Percentiles rank a stretch among this genome's conserved stretches.
Evolutionary conservation across 2,113 vertebrate genomes (phyloP).

Genomic region (Saiga tatarica): DNA sequence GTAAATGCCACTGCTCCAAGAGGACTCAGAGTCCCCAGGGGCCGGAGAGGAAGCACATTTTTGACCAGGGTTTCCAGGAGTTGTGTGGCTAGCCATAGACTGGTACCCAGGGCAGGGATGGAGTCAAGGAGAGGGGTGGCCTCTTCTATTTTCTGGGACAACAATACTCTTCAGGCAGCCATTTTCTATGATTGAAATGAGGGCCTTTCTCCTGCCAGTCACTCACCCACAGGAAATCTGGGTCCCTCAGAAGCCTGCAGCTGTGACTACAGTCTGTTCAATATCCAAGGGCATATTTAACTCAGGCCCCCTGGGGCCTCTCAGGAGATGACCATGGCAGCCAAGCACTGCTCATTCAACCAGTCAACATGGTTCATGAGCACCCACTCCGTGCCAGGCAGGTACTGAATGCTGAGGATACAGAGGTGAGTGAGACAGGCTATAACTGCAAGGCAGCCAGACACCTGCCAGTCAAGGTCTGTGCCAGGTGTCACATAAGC

Average conservation of each 20-base stretch:
- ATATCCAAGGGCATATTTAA: background rate
- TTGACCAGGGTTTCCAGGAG: slow-evolving; percentile 66
- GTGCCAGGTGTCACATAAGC: background rate
- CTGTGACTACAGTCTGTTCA: slow-evolving; percentile 44
- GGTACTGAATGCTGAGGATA: background rate
- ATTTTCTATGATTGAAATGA: slow-evolving; percentile 52
- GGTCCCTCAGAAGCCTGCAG: slow-evolving; percentile 5
- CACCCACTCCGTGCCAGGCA: background rate
- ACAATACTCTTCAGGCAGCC: slow-evolving; percentile 50
- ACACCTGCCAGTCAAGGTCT: background rate
- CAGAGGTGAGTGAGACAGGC: background rate
- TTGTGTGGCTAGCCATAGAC: slow-evolving; percentile 20
- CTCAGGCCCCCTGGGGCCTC: background rate
- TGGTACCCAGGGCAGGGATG: slow-evolving; percentile 52
- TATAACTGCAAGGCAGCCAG: background rate
- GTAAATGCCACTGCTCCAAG: background rate
- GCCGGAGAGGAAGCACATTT: slow-evolving; percentile 61
- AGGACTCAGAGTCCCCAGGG: background rate
- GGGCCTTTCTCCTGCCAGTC: background rate
- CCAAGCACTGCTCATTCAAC: background rate
- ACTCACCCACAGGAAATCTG: slow-evolving; percentile 62
- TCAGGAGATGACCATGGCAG: background rate
- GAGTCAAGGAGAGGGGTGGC: slow-evolving; percentile 2
- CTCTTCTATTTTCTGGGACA: slow-evolving; percentile 52
- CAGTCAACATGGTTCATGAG: background rate